A percentile compares a stretch with the other conserved stretches of the same genome.
These are phyloP conservation scores for Helostoma temminkii DNA, from an alignment of 2,797 vertebrate species.

Conservation along the genomic window DNA sequence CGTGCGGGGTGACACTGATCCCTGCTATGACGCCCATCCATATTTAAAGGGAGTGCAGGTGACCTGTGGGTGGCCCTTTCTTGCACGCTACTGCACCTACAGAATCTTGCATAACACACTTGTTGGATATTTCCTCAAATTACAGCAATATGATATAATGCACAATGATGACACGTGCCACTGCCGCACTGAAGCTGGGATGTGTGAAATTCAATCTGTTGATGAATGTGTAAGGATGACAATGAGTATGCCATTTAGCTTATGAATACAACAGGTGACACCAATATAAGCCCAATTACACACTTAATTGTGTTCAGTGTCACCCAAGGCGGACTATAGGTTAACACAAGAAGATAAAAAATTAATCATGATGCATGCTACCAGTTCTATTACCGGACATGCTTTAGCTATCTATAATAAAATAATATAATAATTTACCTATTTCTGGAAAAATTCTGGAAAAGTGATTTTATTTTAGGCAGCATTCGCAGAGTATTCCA, in stretches of 20 bases:
- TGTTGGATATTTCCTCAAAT: constrained; percentile 82
- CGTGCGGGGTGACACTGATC: constrained; percentile 80
- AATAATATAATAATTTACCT: too few species aligned
- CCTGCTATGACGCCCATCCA: constrained; percentile 81
- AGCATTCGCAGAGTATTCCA: neutral
- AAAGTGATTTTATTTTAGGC: neutral
- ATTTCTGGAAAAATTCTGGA: too few species aligned
- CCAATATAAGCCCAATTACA: constrained; percentile 78
- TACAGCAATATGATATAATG: constrained; percentile 82
- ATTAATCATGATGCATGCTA: constrained; percentile 52
- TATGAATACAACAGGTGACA: constrained; percentile 82
- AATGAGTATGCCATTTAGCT: constrained; percentile 79
- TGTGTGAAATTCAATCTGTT: constrained; percentile 72
- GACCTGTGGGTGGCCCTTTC: constrained; percentile 73
- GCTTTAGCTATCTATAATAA: neutral
- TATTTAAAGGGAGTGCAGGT: constrained; percentile 84
- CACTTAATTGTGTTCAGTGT: constrained; percentile 66
- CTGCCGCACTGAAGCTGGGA: constrained; percentile 56
- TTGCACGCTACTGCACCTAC: constrained; percentile 47
- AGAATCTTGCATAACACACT: constrained; percentile 60
- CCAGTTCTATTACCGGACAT: constrained; percentile 14
- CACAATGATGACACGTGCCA: constrained; percentile 70
- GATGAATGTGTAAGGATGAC: constrained; percentile 76
- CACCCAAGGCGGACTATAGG: constrained; percentile 49
- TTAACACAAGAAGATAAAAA: constrained; percentile 62